phyloP scores from a whole-genome alignment of 2,797 vertebrate genomes.

The Hoplostethus mediterraneus region DNA sequence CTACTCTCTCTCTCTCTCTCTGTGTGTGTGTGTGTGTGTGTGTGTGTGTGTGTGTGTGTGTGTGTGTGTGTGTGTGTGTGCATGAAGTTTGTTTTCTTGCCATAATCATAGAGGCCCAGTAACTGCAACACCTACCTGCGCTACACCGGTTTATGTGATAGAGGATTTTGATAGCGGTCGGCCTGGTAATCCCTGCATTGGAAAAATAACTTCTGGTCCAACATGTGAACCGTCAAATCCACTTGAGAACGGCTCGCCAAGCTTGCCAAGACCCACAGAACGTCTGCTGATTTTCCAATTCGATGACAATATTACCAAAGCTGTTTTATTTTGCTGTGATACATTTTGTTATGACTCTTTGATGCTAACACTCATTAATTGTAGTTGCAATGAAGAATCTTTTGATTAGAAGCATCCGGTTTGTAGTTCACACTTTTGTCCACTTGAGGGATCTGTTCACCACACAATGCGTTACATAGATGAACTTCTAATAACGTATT shows the following conservation, averaged over 20 bases:
- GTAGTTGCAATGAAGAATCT: too few species aligned
- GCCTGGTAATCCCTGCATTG: conserved; percentile 34
- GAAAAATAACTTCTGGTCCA: conserved; percentile 35
- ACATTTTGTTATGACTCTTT: conserved; percentile 13
- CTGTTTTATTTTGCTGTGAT: conserved; percentile 20
- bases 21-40: conserved; percentile 11
- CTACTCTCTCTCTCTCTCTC: not conserved
- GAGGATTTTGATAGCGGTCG: conserved; percentile 46
- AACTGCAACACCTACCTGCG: conserved; percentile 25
- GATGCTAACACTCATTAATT: too few species aligned
- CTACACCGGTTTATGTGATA: conserved; percentile 31
- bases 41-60: conserved; percentile 13
- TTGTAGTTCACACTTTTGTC: not conserved
- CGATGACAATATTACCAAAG: conserved; percentile 36
- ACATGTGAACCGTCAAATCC: conserved; percentile 41
- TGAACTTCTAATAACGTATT: not conserved
- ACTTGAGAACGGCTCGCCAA: not conserved
- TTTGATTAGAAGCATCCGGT: not conserved
- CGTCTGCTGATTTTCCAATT: conserved; percentile 31
- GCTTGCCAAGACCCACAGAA: conserved; percentile 38
- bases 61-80: conserved; percentile 4
- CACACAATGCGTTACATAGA: not conserved
- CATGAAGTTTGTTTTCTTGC: conserved; percentile 41
- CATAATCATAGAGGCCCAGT: conserved; percentile 42
- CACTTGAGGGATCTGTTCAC: not conserved